Evolutionary conservation across 2,888 invertebrate genomes (phyloP), one percentile per base, ranked within the genome.

Genomic region (Aethes cnicana): DNA sequence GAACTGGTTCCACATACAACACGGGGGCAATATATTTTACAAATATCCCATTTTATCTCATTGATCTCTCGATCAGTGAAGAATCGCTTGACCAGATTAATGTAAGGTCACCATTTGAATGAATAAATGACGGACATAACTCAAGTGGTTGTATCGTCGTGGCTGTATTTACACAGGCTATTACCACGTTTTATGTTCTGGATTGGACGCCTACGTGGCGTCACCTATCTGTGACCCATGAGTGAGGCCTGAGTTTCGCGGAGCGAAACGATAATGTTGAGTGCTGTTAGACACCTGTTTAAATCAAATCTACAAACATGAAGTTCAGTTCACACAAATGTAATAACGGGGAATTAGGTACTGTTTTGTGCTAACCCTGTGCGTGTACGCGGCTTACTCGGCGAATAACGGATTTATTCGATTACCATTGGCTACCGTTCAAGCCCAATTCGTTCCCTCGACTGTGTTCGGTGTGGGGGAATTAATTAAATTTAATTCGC

Each of bases 401-500:
- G 33, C 33, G 14, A 20, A 21, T 54, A 54, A 50, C 54, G 54
- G 54, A 44, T 46, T 46, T 35, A 21, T 23, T 17, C 32, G 28
- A 37, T 26, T 46, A 32, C 43, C 42, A 49, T 32, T 52, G 52
- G 44, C 52, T 52, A 52, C 52, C 28, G 16, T 47, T 32, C 36
- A 49, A 53, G 56, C 62, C 58, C 58, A 68, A 66, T 60, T 61
- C 57, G 61, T 63, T 60, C 55, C 55, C 50, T 54, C 57, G 47
- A 66, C 57, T 60, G 62, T 65, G 58, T 64, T 68, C 58, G 68
- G 70, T 67, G 71, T 69, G 62, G 64, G 74, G 64, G 72, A 79
- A 82, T 82, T 81, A 81, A 84, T 85, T 84, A 75, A 81, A 78
- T 72, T 76, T 74, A 81, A 80, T 77, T 77, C 72, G 69, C 68